These are phyloP conservation scores for Phalacrocorax aristotelis DNA, from an alignment of 2,113 vertebrate species.

Conservation along the genomic window DNA sequence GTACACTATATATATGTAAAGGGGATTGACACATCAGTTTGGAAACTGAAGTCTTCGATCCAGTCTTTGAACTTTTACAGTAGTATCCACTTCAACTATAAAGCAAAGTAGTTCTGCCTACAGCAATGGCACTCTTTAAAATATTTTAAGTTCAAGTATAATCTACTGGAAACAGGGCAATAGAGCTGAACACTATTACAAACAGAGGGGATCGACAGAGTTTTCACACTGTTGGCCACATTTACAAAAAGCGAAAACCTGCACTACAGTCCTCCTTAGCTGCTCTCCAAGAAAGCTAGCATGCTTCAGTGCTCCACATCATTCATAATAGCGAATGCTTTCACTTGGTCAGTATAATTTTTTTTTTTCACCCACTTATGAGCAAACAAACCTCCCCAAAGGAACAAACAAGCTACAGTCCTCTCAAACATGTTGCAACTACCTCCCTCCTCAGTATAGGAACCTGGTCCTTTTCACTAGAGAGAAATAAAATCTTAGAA, in stretches of 20 bases:
- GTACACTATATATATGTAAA: background rate
- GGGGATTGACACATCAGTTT: background rate
- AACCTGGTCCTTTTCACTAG: background rate
- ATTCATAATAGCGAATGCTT: fast-evolving
- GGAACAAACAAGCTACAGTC: background rate
- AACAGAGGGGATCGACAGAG: background rate
- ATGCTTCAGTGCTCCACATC: background rate
- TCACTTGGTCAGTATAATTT: background rate
- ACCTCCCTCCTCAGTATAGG: fast-evolving
- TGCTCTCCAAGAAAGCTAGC: background rate
- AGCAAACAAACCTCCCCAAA: background rate
- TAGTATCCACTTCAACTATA: background rate
- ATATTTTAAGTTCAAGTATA: background rate
- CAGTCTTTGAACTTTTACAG: background rate
- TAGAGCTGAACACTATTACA: fast-evolving
- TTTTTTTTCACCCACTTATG: background rate
- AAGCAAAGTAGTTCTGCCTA: background rate
- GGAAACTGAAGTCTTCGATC: background rate
- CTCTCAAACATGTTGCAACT: background rate
- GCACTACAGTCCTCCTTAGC: background rate
- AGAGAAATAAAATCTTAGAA: background rate
- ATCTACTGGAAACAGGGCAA: background rate
- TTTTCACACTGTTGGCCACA: background rate
- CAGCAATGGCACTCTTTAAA: background rate
- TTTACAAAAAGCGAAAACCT: background rate